phyloP scores from a whole-genome alignment of 1,140 invertebrate species.

The Calephelis nemesis region DNA sequence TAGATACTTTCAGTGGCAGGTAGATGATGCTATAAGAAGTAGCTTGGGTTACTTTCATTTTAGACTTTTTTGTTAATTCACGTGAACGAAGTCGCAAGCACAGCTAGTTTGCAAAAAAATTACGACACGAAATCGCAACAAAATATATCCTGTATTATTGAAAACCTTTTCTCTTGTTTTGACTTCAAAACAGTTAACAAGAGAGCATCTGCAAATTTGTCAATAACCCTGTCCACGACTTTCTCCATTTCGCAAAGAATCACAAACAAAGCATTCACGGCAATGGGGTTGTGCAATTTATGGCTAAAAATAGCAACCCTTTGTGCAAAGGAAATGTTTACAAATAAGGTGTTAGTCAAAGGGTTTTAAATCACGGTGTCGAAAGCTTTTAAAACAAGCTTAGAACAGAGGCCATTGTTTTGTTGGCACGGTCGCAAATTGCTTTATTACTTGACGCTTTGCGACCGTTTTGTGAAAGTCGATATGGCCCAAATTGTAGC shows the following conservation, averaged over 20 bases:
- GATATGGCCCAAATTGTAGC: slow-evolving; percentile 71
- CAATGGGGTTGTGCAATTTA: slow-evolving; percentile 71
- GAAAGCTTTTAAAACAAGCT: slow-evolving; percentile 76
- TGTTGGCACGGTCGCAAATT: slow-evolving; percentile 71
- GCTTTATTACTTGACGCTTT: slow-evolving; percentile 69
- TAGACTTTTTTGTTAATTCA: too few relatives aligned
- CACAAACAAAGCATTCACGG: slow-evolving; percentile 62
- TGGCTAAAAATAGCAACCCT: slow-evolving; percentile 63
- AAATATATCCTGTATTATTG: too few relatives aligned
- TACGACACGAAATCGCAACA: too few relatives aligned
- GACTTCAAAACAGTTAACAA: neutral
- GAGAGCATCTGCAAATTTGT: slow-evolving; percentile 11
- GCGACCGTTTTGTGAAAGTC: slow-evolving; percentile 60
- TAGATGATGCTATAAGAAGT: too few relatives aligned
- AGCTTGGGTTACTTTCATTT: too few relatives aligned
- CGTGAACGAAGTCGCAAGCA: too few relatives aligned
- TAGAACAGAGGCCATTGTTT: slow-evolving; percentile 72
- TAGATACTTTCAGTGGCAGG: too few relatives aligned
- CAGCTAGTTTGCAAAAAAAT: too few relatives aligned
- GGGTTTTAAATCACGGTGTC: slow-evolving; percentile 77
- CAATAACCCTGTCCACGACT: slow-evolving; percentile 40
- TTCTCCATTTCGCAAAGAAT: slow-evolving; percentile 53
- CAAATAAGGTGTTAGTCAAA: slow-evolving; percentile 73
- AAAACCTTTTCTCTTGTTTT: neutral
- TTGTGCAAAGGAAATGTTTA: slow-evolving; percentile 71